Percentiles rank a stretch among this genome's conserved stretches.
phyloP scores from a whole-genome alignment of 2,797 vertebrate genomes.

The Champsocephalus gunnari region DNA sequence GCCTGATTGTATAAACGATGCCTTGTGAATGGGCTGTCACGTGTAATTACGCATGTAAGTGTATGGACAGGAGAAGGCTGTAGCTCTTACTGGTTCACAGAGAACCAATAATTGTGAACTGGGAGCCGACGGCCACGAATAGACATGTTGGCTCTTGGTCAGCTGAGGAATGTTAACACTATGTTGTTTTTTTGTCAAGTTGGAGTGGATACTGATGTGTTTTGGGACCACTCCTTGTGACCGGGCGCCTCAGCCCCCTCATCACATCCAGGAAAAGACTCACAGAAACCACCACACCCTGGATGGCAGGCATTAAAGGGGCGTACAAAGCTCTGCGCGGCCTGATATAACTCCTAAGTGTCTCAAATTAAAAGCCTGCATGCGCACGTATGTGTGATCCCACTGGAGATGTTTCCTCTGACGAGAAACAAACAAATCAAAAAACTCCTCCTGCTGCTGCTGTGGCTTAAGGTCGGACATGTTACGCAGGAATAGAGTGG shows the following conservation, averaged over 20 bases:
- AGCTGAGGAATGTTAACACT: constrained; percentile 83
- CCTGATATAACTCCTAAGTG: constrained; percentile 4
- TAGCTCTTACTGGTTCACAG: constrained; percentile 18
- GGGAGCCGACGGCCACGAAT: constrained; percentile 59
- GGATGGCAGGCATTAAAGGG: constrained; percentile 17
- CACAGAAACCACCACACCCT: constrained; percentile 59
- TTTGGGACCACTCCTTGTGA: constrained; percentile 73
- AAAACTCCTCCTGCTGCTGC: too few species aligned
- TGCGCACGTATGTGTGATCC: neutral
- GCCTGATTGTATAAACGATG: neutral
- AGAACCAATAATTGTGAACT: constrained; percentile 60
- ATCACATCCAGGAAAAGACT: constrained; percentile 52
- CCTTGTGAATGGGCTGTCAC: neutral
- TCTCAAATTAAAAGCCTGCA: constrained; percentile 13
- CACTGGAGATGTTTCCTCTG: too few species aligned
- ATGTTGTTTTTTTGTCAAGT: constrained; percentile 69
- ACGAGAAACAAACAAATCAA: too few species aligned
- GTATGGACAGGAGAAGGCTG: constrained; percentile 2
- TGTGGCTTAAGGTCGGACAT: too few species aligned
- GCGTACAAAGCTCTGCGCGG: neutral
- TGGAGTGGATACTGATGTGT: constrained; percentile 66
- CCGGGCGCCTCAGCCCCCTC: constrained; percentile 64
- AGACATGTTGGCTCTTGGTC: constrained; percentile 83
- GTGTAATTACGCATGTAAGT: neutral
- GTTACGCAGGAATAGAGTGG: too few species aligned